Evolutionary conservation across 1,140 invertebrate species (phyloP).

Genomic region (Trichomalopsis sarcophagae): DNA sequence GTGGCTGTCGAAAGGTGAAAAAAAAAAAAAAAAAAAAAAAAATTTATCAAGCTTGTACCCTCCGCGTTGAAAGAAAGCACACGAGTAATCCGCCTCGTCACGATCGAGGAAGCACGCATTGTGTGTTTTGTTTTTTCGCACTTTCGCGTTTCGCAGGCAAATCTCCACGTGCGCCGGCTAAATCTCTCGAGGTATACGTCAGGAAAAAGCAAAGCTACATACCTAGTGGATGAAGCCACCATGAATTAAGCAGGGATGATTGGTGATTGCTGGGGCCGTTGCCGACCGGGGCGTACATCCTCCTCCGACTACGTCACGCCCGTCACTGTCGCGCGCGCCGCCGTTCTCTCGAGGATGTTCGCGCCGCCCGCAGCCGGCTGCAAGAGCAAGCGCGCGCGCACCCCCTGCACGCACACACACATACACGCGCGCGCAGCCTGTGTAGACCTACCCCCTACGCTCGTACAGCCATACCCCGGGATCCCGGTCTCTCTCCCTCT

Average conservation of each 20-base stretch:
- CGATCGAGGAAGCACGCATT: no score
- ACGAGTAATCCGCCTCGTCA: no score
- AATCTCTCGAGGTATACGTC: not conserved
- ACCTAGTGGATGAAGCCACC: conserved; percentile 73
- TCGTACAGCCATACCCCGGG: not conserved
- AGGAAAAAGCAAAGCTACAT: conserved; percentile 52
- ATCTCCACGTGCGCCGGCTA: no score
- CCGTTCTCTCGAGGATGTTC: conserved; percentile 1
- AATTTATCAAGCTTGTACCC: no score
- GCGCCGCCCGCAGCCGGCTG: conserved; percentile 18
- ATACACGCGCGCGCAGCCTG: conserved; percentile 60
- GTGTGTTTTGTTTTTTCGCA: no score
- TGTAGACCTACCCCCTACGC: not conserved
- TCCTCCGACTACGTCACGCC: conserved; percentile 73
- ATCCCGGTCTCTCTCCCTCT: conserved; percentile 20
- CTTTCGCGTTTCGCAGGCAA: no score
- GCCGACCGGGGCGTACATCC: conserved; percentile 73
- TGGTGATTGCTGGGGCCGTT: conserved; percentile 70
- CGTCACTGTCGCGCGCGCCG: conserved; percentile 68
- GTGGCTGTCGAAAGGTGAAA: no score
- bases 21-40: no score
- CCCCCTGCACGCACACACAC: not conserved
- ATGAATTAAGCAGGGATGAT: conserved; percentile 71
- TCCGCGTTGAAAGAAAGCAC: no score
- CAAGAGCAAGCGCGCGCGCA: conserved; percentile 1